Conservation (phyloP, 2,797 vertebrate species). For the Centropyge bicolor region DNA sequence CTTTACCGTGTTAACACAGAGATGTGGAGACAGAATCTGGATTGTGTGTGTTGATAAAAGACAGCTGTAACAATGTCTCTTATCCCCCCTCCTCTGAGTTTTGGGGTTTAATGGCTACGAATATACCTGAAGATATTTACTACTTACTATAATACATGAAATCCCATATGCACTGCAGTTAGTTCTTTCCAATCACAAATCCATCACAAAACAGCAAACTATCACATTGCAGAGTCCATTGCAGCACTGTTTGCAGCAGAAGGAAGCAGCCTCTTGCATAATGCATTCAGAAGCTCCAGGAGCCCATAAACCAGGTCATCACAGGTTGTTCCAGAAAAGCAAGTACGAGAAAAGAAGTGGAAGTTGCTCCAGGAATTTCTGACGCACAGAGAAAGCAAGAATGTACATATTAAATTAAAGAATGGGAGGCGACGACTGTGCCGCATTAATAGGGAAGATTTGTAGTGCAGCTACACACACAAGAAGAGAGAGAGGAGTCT, state of each 20-base stretch:
- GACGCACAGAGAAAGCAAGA: background rate
- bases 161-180: background rate
- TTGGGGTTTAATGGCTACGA: background rate
- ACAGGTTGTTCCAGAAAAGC: constrained; percentile 29
- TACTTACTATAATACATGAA: background rate
- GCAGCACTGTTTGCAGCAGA: constrained; percentile 4
- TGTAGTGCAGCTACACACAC: background rate
- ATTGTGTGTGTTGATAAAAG: constrained; percentile 4
- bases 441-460: constrained; percentile 13
- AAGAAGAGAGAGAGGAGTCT: constrained; percentile 1
- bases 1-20: constrained; percentile 15
- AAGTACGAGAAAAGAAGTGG: constrained; percentile 2
- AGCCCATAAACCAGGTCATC: constrained; percentile 40
- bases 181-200: background rate
- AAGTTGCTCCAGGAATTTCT: constrained; percentile 7
- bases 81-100: background rate
- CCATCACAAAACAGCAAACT: background rate
- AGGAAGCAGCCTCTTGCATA: constrained; percentile 29
- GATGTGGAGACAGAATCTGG: background rate
- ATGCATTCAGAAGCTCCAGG: constrained; percentile 30
- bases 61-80: background rate
- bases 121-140: constrained; percentile 5
- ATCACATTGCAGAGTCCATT: constrained; percentile 22
- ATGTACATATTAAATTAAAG: constrained; percentile 11
- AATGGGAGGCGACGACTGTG: background rate